A percentile compares a stretch with the other conserved stretches of the same genome.
These are phyloP conservation scores for Pica pica DNA, from an alignment of 2,113 vertebrate species.

Conservation along the genomic window DNA sequence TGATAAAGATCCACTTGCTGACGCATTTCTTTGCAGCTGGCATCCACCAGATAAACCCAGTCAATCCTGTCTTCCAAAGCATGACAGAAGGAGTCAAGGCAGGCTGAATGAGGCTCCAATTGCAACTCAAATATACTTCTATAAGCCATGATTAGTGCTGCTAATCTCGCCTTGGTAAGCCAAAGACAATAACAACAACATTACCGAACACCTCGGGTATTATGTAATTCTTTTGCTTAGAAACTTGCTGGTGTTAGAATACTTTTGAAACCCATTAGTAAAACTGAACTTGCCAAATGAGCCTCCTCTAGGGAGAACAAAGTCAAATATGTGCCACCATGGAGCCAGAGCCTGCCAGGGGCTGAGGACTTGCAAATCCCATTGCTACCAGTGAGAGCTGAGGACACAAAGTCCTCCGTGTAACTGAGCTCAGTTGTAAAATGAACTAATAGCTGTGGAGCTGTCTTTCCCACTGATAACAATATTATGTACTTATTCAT, in stretches of 20 bases:
- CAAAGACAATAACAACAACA: constrained; percentile 5
- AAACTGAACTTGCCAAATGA: constrained; percentile 38
- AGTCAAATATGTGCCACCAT: constrained; percentile 13
- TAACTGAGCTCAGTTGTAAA: neutral
- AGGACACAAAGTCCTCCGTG: neutral
- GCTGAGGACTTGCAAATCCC: neutral
- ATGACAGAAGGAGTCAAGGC: neutral
- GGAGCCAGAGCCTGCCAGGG: constrained; percentile 7
- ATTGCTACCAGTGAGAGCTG: neutral
- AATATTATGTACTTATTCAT: neutral
- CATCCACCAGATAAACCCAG: neutral
- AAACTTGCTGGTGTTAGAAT: constrained; percentile 14
- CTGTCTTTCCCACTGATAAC: neutral
- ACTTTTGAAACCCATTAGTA: constrained; percentile 45
- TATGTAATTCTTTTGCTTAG: constrained; percentile 12
- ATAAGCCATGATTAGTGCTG: neutral
- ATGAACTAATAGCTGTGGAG: neutral
- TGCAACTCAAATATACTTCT: constrained; percentile 5
- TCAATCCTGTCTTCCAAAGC: neutral
- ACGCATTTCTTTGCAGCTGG: neutral
- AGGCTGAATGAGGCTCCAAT: neutral
- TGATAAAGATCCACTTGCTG: neutral
- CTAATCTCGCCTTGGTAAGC: constrained; percentile 1
- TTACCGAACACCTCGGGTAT: neutral
- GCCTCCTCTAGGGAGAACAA: constrained; percentile 38